Base-by-base conservation (phyloP, 2,888 invertebrate genomes). In the Eueremaeus valkanovi region DNA sequence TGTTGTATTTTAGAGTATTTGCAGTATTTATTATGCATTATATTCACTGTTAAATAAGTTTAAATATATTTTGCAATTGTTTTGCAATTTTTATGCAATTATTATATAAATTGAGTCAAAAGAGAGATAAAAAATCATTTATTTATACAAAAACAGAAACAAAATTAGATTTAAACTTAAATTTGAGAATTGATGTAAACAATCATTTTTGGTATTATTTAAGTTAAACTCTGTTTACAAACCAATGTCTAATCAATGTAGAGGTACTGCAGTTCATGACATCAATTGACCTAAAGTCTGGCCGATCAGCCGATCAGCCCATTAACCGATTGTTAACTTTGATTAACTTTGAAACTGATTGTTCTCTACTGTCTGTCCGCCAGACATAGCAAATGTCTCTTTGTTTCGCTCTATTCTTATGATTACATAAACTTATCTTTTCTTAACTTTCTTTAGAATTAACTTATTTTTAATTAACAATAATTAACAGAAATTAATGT, bases 41-140 rank as follows among this genome's bases (percentile, higher is more conserved):
- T 27, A 70, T 45, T 42, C 29, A 58, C 11, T 58, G 58, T 58
- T 58, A 29, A 9, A 58, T 58, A 58, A 58, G 40, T 42, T n/a
- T 70, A 45, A 16, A 70, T 66, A 36, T 45, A 70, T 40, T 70
- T 42, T 70, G 45, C 55, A 42, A 70, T 70, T 45, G 27, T 42
- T 68, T 42, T 42, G 24, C 70, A 70, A 70, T 36, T 70, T 70
- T 42, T 70, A 70, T 70, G 70, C 70, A 70, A 70, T 70, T 70
- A 45, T 70, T 45, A 29, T 45, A 70, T 40, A 40, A 70, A 45
- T n/a, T n/a, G n/a, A n/a, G n/a, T n/a, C n/a, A n/a, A n/a, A n/a
- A n/a, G n/a, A n/a, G n/a, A 45, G 45, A 70, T 70, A 27, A 70
- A 42, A 16, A 31, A 31, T n/a, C n/a, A n/a, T n/a, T 11, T 42